A percentile compares a stretch with the other conserved stretches of the same genome.
Evolutionary conservation across 2,797 vertebrate species (phyloP).

Genomic region (Peromyscus nudipes): DNA sequence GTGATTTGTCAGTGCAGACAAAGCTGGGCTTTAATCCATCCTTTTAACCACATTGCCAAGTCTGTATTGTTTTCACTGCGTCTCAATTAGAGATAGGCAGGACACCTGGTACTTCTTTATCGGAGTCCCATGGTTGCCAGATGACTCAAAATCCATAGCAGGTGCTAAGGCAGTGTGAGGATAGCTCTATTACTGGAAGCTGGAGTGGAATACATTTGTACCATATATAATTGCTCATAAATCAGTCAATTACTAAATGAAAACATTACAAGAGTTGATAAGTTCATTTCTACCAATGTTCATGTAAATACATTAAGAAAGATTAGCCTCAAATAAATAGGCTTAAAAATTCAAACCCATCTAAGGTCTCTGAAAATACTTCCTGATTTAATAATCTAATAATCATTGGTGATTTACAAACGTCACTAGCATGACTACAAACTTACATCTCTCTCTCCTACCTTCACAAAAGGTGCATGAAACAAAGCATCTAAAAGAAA

Average conservation of each 20-base stretch:
- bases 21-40: slow-evolving; percentile 89
- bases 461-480: slow-evolving; percentile 51
- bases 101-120: slow-evolving; percentile 92
- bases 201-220: slow-evolving; percentile 88
- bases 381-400: slow-evolving; percentile 77
- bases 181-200: slow-evolving; percentile 86
- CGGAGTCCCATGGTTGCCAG: slow-evolving; percentile 90
- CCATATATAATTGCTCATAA: slow-evolving; percentile 86
- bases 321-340: slow-evolving; percentile 71
- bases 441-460: not conserved
- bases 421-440: slow-evolving; percentile 61
- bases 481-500: slow-evolving; percentile 70
- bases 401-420: slow-evolving; percentile 64
- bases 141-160: slow-evolving; percentile 91
- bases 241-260: slow-evolving; percentile 87
- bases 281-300: slow-evolving; percentile 76
- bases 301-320: slow-evolving; percentile 80
- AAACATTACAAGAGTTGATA: slow-evolving; percentile 84
- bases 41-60: slow-evolving; percentile 89
- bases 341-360: slow-evolving; percentile 77
- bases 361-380: slow-evolving; percentile 72
- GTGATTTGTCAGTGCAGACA: slow-evolving; percentile 87
- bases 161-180: slow-evolving; percentile 89
- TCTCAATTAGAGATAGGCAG: slow-evolving; percentile 91
- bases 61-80: slow-evolving; percentile 89